Evolutionary conservation across 2,888 invertebrate species (phyloP).

Genomic region (Melinaea marsaeus): DNA sequence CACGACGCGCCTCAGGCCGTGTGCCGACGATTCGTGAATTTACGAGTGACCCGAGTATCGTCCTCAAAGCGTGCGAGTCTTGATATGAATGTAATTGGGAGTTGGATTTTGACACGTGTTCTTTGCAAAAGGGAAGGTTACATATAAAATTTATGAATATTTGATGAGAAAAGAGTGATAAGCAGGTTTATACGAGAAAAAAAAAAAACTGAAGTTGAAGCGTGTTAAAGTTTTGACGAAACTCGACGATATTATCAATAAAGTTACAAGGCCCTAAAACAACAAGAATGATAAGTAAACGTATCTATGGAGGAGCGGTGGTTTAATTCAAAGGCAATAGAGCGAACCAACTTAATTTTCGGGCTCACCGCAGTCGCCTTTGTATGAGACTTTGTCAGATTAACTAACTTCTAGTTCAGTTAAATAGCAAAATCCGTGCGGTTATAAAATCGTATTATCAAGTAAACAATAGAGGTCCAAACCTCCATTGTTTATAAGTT

Average conservation of each 20-base stretch:
- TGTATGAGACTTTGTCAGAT: conserved; percentile 64
- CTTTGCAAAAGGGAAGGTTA: neutral
- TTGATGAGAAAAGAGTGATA: neutral
- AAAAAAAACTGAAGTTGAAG: neutral
- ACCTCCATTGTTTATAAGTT: too few relatives aligned
- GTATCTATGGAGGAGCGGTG: conserved; percentile 37
- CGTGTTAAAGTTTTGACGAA: neutral
- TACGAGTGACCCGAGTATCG: conserved; percentile 59
- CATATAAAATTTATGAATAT: conserved; percentile 10
- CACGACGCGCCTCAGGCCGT: conserved; percentile 67
- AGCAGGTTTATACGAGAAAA: too few relatives aligned
- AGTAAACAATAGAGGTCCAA: conserved; percentile 17
- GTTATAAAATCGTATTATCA: conserved; percentile 9
- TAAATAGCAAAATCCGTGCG: conserved; percentile 33
- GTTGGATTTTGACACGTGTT: conserved; percentile 16
- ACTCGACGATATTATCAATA: conserved; percentile 25
- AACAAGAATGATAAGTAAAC: conserved; percentile 31
- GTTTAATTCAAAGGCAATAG: conserved; percentile 73
- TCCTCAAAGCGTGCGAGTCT: conserved; percentile 45
- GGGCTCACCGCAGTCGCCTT: conserved; percentile 72
- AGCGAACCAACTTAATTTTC: conserved; percentile 73
- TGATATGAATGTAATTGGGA: conserved; percentile 41
- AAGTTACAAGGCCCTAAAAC: conserved; percentile 41
- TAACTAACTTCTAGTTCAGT: conserved; percentile 64
- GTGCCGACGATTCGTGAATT: conserved; percentile 65